Evolutionary conservation across 2,113 vertebrate species (phyloP), one percentile per base, ranked within the genome.

Genomic region (Corapipo altera): DNA sequence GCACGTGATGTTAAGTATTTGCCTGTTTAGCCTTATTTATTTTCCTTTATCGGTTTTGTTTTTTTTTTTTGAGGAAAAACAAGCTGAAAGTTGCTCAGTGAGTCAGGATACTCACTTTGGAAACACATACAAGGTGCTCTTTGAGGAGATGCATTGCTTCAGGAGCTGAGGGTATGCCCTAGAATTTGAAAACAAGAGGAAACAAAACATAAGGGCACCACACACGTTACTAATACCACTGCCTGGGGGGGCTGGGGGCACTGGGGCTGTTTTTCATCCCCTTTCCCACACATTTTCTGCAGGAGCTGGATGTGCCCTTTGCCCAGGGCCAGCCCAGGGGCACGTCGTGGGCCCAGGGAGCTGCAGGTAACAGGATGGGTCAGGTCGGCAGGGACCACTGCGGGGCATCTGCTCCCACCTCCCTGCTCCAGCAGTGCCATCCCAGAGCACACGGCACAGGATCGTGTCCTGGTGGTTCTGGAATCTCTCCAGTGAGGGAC

Each of bases 261-360:
- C 22, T 9, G 8, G 9, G 4, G 3, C 1, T 0, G 0, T 1
- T 62, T 19, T 14, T 2, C 11, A 5, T 0, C 0, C 8, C 1
- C 17, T 21, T 41, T 37, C 3, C 14, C 23, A 8, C 2, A 1
- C 0, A 0, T 3, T 46, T 54, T 24, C 43, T 12, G 5, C 1
- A 6, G 5, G 32, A 21, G 11, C 24, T 3, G 22, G 0, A 4
- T 0, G 1, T 1, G 6, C 24, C 18, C 24, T 27, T 15, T 19
- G 23, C 48, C 15, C 20, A 21, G 35, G 18, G 28, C 13, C 12
- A 18, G 4, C 12, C 49, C 49, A 27, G 49, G 49, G 52, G 28
- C 52, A 28, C 28, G 52, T 17, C 30, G 52, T 18, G 27, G 28
- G 9, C 8, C 19, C 49, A 51, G 26, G 26, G 26, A 57, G 19